phyloP scores from a whole-genome alignment of 2,113 vertebrate species.

The Vidua chalybeata region DNA sequence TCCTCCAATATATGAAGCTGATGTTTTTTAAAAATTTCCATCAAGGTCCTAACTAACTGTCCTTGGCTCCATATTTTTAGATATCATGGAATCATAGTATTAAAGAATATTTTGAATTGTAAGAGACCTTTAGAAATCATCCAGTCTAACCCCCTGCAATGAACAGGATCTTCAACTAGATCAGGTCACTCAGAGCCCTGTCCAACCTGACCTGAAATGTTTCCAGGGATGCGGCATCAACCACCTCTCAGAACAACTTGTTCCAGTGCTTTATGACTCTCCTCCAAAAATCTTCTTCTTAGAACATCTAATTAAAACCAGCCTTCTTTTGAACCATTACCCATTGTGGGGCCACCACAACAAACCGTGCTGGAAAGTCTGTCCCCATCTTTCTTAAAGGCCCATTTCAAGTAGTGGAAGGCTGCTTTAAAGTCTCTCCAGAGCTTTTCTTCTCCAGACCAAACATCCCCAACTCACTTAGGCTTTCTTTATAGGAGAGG shows the following conservation, averaged over 20 bases:
- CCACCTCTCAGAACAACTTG: neutral
- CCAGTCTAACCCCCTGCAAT: neutral
- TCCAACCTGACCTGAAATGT: neutral
- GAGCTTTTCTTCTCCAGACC: neutral
- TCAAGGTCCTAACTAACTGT: neutral
- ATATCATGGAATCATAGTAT: neutral
- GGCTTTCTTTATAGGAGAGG: neutral
- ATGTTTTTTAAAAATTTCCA: neutral
- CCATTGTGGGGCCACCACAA: neutral
- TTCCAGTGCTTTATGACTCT: neutral
- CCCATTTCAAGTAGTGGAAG: neutral
- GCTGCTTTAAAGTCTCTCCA: neutral
- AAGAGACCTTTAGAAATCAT: neutral
- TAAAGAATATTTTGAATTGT: neutral
- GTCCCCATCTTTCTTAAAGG: neutral
- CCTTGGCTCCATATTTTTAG: neutral
- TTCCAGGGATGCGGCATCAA: neutral
- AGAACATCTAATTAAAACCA: neutral
- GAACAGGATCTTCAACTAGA: neutral
- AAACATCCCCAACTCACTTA: neutral
- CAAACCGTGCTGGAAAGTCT: neutral
- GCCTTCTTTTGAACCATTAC: neutral
- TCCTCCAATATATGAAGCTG: neutral
- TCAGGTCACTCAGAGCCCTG: neutral
- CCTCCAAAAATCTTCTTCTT: neutral